Base-by-base conservation (phyloP, 2,888 invertebrate species). In the Hypsopygia costalis region DNA sequence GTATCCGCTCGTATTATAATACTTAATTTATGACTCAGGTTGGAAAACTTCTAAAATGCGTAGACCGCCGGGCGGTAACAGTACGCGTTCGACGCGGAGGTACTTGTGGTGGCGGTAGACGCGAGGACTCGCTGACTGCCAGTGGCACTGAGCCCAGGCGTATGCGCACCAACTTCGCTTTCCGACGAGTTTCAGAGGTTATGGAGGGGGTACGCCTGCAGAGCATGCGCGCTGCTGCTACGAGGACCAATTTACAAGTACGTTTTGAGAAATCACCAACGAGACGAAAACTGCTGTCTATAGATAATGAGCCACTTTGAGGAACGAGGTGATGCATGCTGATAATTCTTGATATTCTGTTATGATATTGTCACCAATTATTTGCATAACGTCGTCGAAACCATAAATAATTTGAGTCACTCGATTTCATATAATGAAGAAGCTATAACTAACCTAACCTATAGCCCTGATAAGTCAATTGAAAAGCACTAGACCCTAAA, bases 191-290 rank as follows among this genome's bases (percentile, higher is more conserved):
- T n/a, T 89, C 89, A 0, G 89, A 89, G 39, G 89, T 89, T 36
- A 86, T 89, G 86, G 89, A 89, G 52, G 89, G 87, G 1, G 89
- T 89, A 0, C 55, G 89, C 5, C 49, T 88, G 44, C 87, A 88
- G 55, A 71, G 88, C 36, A 83, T 89, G 73, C 62, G 81, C 11
- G 74, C 79, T 1, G 69, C 82, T 0, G 69, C 70, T 6, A 74
- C 80, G 1, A 83, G 75, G 47, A 71, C 51, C 34, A 85, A 74
- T 49, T 54, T 75, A 40, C 78, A 76, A 58, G 80, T 76, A 16
- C 39, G 45, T 38, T 42, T 16, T 16, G 16, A 16, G 16, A 16
- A 4, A 16, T n/a, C n/a, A 16, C 16, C 3, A 16, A 16, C 16
- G n/a, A n/a, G n/a, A n/a, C n/a, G n/a, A n/a, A n/a, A n/a, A n/a